Evolutionary conservation across 1,140 invertebrate genomes (phyloP).

Genomic region (Formica exsecta): DNA sequence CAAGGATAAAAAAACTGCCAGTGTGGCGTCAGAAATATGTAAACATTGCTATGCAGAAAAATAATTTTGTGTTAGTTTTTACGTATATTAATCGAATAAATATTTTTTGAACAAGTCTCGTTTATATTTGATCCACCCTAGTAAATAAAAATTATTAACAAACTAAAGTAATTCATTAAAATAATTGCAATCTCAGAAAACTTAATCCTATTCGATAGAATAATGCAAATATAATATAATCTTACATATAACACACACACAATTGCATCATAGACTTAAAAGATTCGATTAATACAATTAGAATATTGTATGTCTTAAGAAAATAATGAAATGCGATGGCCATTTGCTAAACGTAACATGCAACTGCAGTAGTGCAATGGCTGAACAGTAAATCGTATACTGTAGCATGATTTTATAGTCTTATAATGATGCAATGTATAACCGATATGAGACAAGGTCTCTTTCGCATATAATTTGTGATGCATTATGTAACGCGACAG

Average conservation of each 20-base stretch:
- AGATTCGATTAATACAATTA: too few relatives aligned
- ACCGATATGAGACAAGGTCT: constrained; percentile 69
- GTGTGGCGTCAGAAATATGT: too few relatives aligned
- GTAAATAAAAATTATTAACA: background rate
- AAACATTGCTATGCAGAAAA: too few relatives aligned
- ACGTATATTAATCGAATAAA: too few relatives aligned
- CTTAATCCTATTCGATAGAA: background rate
- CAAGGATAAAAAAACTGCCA: too few relatives aligned
- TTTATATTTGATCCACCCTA: too few relatives aligned
- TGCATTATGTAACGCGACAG: constrained; percentile 61
- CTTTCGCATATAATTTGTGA: constrained; percentile 57
- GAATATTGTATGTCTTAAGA: too few relatives aligned
- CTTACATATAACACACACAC: too few relatives aligned
- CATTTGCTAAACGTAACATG: background rate
- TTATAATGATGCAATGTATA: constrained; percentile 62
- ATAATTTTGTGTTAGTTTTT: too few relatives aligned
- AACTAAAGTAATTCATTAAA: background rate
- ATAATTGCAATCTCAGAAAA: background rate
- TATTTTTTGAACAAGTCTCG: too few relatives aligned
- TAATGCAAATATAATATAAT: background rate
- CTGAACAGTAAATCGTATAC: background rate
- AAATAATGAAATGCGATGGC: background rate
- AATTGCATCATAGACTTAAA: too few relatives aligned
- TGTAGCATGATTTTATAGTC: background rate
- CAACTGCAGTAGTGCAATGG: background rate